Conservation (phyloP, 2,113 vertebrate species). For the Noctilio leporinus region DNA sequence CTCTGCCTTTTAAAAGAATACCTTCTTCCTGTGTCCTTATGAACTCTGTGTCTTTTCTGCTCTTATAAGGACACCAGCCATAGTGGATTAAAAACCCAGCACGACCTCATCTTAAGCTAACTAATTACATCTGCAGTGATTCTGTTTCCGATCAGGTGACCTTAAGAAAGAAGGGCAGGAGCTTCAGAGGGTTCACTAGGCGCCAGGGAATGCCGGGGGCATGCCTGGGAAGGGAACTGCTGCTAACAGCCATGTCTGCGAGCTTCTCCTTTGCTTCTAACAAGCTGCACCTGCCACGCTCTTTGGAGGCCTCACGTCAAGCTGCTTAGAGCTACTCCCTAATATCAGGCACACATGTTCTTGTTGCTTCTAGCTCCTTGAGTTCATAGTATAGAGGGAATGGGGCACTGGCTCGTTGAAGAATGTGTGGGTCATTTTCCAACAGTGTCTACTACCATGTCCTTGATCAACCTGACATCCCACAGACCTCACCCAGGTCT, state of each 20-base stretch:
- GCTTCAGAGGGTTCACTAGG: background rate
- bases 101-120: background rate
- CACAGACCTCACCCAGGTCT: background rate
- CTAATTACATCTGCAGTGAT: background rate
- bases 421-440: background rate
- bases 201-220: no score
- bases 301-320: background rate
- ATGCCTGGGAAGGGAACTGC: background rate
- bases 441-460: background rate
- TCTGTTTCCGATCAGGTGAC: background rate
- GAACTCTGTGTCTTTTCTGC: background rate
- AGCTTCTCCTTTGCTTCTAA: background rate
- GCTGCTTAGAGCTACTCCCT: background rate
- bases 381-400: background rate
- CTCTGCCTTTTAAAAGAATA: background rate
- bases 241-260: background rate
- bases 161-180: background rate
- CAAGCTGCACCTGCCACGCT: background rate
- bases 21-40: background rate
- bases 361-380: background rate
- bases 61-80: background rate
- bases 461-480: background rate
- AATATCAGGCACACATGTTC: background rate
- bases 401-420: accelerated
- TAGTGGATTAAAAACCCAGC: background rate